Evolutionary conservation across 1,140 invertebrate genomes (phyloP), one percentile per base, ranked within the genome.

Genomic region (Lerema accius): DNA sequence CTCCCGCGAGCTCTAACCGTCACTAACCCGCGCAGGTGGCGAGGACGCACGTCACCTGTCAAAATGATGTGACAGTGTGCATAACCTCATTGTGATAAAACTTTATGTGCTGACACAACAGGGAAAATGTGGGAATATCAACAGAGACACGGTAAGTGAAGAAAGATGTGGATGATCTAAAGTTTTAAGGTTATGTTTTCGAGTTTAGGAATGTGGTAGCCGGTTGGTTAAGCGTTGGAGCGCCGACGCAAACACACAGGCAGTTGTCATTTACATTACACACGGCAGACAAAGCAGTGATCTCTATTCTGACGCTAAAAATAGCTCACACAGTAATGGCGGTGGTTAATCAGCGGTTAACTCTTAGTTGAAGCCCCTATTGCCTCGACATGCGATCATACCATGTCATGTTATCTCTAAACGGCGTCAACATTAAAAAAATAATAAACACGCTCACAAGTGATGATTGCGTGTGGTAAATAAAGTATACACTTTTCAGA

Each of bases 261-360:
- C 78, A 65, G 75, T 79, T 85, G 61, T 82, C 73, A 80, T 84
- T 84, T 84, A 86, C 77, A 86, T 82, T 84, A 84, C 71, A 77
- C 55, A 46, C 55, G 28, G 72, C 78, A 86, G 79, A 87, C 85
- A 86, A 86, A 86, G 85, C 80, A 73, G 78, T 86, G 86, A 86
- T 89, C 86, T 88, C 79, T 84, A 75, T 80, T 73, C 78, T 65
- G 71, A 84, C 73, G 84, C 87, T 90, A 88, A 77, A 88, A 85
- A 90, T 90, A 90, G 79, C 76, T 70, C 71, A 70, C 63, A 65
- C 66, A 70, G 80, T 81, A 82, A 86, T 82, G 85, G 80, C 84
- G 77, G 80, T 86, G 75, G 77, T 86, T 90, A 87, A 88, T 90
- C 84, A 86, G 80, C 77, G 76, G 80, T 80, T 86, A 81, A 85